Evolutionary conservation across 2,797 vertebrate genomes (phyloP).

Genomic region (Argentina silus): DNA sequence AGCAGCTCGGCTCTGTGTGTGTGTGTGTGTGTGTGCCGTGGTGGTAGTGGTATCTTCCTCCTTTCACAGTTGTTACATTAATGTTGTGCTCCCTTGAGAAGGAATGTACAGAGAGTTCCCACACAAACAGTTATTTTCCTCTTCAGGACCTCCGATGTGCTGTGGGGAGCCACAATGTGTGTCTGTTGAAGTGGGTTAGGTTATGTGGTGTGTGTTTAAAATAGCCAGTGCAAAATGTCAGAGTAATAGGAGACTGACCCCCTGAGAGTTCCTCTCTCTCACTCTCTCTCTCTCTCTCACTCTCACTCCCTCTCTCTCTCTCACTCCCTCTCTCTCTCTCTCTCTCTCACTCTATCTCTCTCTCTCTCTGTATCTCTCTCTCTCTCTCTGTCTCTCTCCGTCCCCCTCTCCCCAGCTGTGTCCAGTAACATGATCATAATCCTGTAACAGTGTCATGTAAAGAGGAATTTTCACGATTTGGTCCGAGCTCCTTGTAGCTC

Average conservation of each 20-base stretch:
- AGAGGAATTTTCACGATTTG: no score
- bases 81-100: not conserved
- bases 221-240: slow-evolving; percentile 56
- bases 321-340: slow-evolving; percentile 10
- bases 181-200: not conserved
- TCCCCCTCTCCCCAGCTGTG: slow-evolving; percentile 5
- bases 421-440: no score
- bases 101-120: not conserved
- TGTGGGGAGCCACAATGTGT: not conserved
- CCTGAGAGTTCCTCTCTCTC: slow-evolving; percentile 2
- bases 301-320: slow-evolving; percentile 1
- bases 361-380: not conserved
- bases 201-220: slow-evolving; percentile 47
- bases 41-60: not conserved
- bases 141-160: not conserved
- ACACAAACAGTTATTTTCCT: not conserved
- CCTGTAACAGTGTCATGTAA: no score
- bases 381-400: not conserved
- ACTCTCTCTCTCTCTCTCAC: not conserved
- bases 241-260: slow-evolving; percentile 53
- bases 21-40: no score
- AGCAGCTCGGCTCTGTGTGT: not conserved
- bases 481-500: no score
- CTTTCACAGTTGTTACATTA: not conserved
- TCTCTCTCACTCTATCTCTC: not conserved